Evolutionary conservation across 1,140 invertebrate species (phyloP).

Genomic region (Andrena cerasifolii): DNA sequence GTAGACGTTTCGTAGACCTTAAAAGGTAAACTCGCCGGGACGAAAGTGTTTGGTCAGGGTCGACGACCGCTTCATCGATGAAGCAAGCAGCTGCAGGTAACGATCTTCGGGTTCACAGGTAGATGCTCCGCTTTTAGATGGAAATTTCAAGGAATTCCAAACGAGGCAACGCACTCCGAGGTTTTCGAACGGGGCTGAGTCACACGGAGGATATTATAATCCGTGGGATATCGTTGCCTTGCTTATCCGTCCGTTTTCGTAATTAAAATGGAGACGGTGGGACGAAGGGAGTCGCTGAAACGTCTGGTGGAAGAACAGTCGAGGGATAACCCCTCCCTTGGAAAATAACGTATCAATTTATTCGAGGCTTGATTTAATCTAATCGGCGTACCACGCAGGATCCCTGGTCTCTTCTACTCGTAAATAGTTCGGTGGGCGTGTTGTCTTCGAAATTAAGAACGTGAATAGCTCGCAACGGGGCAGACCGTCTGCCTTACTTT

Average conservation of each 20-base stretch:
- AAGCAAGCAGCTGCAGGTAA: slow-evolving; percentile 57
- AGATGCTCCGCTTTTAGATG: slow-evolving; percentile 34
- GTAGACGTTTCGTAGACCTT: slow-evolving; percentile 54
- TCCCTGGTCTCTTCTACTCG: slow-evolving; percentile 21
- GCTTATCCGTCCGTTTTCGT: not conserved
- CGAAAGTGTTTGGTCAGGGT: slow-evolving; percentile 52
- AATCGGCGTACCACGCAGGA: not conserved
- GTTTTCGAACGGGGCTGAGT: not conserved
- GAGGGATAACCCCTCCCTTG: not conserved
- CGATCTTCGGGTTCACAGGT: slow-evolving; percentile 36
- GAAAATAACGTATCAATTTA: slow-evolving; percentile 12
- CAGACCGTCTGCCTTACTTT: slow-evolving; percentile 52
- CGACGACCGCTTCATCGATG: slow-evolving; percentile 63
- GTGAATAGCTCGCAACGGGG: slow-evolving; percentile 18
- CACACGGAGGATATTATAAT: not conserved
- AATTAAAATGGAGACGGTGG: not conserved
- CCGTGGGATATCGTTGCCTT: not conserved
- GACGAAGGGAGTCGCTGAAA: not conserved
- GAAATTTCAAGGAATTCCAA: slow-evolving; percentile 44
- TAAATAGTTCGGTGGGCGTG: slow-evolving; percentile 56
- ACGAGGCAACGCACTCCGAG: not conserved
- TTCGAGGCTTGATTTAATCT: slow-evolving; percentile 3
- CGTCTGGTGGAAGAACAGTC: not conserved
- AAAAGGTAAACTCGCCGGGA: slow-evolving; percentile 52
- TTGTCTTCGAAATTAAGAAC: slow-evolving; percentile 54